Conservation (phyloP, 2,797 vertebrate species). For the Sebastes hubbsi region DNA sequence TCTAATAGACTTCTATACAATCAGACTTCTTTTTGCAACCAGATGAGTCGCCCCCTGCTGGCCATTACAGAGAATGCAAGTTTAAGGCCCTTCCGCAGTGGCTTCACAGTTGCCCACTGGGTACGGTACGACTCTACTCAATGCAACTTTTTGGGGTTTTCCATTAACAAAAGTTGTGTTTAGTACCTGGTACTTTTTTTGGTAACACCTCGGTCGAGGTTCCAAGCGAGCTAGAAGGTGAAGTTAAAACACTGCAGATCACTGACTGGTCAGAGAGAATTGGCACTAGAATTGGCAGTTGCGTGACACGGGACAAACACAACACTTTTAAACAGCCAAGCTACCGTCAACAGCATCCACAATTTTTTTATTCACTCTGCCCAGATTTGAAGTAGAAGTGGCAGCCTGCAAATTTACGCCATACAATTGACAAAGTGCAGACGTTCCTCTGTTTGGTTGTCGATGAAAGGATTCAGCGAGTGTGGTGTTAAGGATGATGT, state of each 20-base stretch:
- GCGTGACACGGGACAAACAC: too few relatives aligned
- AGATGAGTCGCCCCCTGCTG: too few relatives aligned
- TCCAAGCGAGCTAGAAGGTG: neutral
- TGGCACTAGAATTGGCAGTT: neutral
- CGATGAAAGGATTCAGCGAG: neutral
- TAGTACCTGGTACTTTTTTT: neutral
- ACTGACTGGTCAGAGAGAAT: neutral
- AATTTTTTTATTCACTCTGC: neutral
- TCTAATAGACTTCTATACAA: too few relatives aligned
- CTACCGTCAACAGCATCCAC: neutral
- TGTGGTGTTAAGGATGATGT: neutral
- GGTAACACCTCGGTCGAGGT: neutral
- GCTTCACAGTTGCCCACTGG: too few relatives aligned
- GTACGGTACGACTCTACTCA: too few relatives aligned
- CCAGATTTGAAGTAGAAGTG: neutral
- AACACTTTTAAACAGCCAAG: neutral
- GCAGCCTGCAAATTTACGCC: rapidly evolving
- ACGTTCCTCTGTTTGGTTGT: neutral
- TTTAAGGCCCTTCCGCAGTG: too few relatives aligned
- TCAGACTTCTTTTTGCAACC: too few relatives aligned
- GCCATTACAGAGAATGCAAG: too few relatives aligned
- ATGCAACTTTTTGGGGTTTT: neutral
- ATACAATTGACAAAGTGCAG: neutral
- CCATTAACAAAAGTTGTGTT: neutral
- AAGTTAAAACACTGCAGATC: neutral